Evolutionary conservation across 1,140 invertebrate genomes (phyloP).

Genomic region (Heliconius eleuchia): DNA sequence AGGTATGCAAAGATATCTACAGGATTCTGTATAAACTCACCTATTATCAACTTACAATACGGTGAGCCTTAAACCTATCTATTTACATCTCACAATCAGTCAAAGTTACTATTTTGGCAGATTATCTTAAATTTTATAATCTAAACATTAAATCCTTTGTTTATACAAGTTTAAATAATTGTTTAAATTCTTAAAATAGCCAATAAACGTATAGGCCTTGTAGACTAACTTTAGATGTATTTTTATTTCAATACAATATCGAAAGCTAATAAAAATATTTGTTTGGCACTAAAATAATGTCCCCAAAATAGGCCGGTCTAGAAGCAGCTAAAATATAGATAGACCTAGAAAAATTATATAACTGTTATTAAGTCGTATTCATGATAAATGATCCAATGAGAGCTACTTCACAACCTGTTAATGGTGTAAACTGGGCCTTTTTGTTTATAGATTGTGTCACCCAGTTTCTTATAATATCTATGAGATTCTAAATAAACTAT

Average conservation of each 20-base stretch:
- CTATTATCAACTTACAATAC: constrained; percentile 62
- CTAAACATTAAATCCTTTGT: constrained; percentile 28
- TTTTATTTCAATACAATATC: constrained; percentile 44
- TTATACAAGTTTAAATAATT: constrained; percentile 33
- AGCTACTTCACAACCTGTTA: constrained; percentile 70
- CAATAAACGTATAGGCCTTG: constrained; percentile 41
- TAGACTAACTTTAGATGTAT: constrained; percentile 32
- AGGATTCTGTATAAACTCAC: constrained; percentile 64
- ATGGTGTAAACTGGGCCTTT: constrained; percentile 41
- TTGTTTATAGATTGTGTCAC: background rate
- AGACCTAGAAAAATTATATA: constrained; percentile 31
- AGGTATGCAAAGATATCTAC: constrained; percentile 78
- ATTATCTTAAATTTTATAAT: constrained; percentile 59
- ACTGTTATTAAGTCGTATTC: constrained; percentile 39
- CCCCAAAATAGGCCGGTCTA: constrained; percentile 64
- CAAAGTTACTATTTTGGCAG: constrained; percentile 76
- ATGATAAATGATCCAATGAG: constrained; percentile 34
- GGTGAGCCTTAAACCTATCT: constrained; percentile 73
- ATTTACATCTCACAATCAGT: constrained; percentile 81
- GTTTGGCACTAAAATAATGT: constrained; percentile 58
- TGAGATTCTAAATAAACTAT: constrained; percentile 33
- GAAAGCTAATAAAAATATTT: constrained; percentile 54
- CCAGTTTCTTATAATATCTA: constrained; percentile 25
- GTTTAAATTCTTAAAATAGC: constrained; percentile 28
- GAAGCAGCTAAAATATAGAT: constrained; percentile 57